Percentiles rank a stretch among this genome's conserved stretches.
Conservation (phyloP, 2,797 vertebrate genomes). For the Tragelaphus oryx region DNA sequence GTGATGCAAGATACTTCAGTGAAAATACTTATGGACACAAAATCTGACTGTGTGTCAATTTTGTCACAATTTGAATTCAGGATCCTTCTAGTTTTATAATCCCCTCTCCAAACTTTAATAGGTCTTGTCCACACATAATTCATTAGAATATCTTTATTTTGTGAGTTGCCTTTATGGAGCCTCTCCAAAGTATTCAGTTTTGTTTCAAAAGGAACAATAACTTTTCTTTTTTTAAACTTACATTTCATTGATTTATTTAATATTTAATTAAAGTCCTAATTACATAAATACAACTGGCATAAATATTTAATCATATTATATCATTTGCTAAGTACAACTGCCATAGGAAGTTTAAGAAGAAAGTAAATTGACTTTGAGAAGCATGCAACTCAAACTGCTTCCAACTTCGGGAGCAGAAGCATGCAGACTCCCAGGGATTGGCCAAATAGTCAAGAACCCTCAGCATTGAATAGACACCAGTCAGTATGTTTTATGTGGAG, state of each 20-base stretch:
- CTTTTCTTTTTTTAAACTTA: not conserved
- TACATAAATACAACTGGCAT: not conserved
- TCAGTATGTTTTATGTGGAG: not conserved
- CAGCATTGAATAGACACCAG: not conserved
- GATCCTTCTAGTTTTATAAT: not conserved
- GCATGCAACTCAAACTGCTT: not conserved
- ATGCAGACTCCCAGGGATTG: not conserved
- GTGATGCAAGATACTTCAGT: not conserved
- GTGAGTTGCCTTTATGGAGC: not conserved
- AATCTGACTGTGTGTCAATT: not conserved
- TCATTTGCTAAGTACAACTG: not conserved
- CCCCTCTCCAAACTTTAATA: not conserved
- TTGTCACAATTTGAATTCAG: not conserved
- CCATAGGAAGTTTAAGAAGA: not conserved
- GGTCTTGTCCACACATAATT: not conserved
- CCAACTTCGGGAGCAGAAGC: not conserved
- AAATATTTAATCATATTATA: conserved; percentile 35
- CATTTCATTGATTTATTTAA: conserved; percentile 42
- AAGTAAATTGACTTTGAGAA: not conserved
- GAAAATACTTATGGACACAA: not conserved
- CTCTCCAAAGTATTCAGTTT: not conserved
- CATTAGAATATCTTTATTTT: conserved; percentile 18
- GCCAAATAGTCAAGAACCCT: not conserved
- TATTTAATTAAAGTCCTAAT: conserved; percentile 50
- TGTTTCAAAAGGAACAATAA: not conserved